Conservation (phyloP, 1,140 invertebrate species). For the Artemia franciscana region DNA sequence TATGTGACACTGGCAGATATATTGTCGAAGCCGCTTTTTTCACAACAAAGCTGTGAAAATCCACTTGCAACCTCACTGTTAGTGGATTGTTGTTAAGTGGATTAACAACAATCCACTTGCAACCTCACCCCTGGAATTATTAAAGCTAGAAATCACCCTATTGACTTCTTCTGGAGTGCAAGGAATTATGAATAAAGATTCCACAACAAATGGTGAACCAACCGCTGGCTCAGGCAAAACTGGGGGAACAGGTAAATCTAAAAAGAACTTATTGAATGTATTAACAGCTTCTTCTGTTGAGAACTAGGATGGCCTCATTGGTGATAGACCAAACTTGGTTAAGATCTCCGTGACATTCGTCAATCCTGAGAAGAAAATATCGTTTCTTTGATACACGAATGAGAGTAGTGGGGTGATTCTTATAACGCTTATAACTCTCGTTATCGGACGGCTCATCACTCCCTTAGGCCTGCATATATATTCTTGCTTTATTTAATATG, state of each 20-base stretch:
- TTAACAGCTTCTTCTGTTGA: neutral
- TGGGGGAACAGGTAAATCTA: neutral
- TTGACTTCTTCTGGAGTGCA: neutral
- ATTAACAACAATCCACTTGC: neutral
- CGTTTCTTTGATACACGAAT: neutral
- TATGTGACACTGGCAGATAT: neutral
- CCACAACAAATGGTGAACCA: neutral
- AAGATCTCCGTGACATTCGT: neutral
- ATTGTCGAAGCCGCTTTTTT: neutral
- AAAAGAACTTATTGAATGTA: neutral
- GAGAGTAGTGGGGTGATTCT: neutral
- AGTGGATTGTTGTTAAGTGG: neutral
- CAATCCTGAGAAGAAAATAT: neutral
- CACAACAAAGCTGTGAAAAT: neutral
- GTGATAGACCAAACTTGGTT: neutral
- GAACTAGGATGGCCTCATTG: neutral
- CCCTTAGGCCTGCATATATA: neutral
- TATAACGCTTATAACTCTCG: neutral
- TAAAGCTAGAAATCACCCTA: neutral
- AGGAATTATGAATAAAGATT: neutral
- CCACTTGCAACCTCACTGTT: neutral
- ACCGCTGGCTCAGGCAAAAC: neutral
- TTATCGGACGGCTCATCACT: neutral
- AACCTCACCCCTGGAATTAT: neutral
- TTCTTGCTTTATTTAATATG: neutral